These are phyloP conservation scores for Dinothrombium tinctorium DNA, from an alignment of 1,140 invertebrate genomes.

Conservation along the genomic window DNA sequence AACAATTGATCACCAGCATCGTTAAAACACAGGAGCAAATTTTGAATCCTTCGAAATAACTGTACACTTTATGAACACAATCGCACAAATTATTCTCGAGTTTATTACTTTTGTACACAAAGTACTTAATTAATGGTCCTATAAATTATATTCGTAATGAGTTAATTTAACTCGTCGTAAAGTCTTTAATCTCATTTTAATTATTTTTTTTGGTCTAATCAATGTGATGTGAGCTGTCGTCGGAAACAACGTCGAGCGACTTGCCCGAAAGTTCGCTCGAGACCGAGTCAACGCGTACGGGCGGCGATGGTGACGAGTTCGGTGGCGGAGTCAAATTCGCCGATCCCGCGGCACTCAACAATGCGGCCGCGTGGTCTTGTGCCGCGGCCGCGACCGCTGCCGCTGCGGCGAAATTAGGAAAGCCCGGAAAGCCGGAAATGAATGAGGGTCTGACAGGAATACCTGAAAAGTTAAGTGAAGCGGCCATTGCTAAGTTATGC, in stretches of 20 bases:
- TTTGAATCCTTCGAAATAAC: too few relatives aligned
- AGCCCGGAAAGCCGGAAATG: constrained; percentile 7
- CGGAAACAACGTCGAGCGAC: constrained; percentile 14
- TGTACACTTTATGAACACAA: too few relatives aligned
- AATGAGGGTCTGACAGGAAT: constrained; percentile 7
- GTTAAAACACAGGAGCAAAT: too few relatives aligned
- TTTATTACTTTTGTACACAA: too few relatives aligned
- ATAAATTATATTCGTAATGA: too few relatives aligned
- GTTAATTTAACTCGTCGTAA: too few relatives aligned
- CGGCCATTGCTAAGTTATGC: constrained; percentile 3
- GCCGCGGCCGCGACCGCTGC: constrained; percentile 4
- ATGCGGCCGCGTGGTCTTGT: constrained; percentile 2
- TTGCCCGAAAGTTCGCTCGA: constrained; percentile 14
- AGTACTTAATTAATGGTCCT: too few relatives aligned
- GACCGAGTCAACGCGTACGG: constrained; percentile 13
- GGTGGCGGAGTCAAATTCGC: constrained; percentile 7
- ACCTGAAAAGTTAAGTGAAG: neutral
- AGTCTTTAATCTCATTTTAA: too few relatives aligned
- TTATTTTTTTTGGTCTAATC: too few relatives aligned
- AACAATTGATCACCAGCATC: too few relatives aligned
- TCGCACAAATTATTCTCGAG: too few relatives aligned
- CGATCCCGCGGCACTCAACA: constrained; percentile 7
- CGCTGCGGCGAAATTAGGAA: constrained; percentile 1
- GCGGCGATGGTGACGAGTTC: constrained; percentile 8
- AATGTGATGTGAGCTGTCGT: too few relatives aligned